Evolutionary conservation across 2,797 vertebrate species (phyloP), one percentile per base, ranked within the genome.

Genomic region (Gallinago solitaria): DNA sequence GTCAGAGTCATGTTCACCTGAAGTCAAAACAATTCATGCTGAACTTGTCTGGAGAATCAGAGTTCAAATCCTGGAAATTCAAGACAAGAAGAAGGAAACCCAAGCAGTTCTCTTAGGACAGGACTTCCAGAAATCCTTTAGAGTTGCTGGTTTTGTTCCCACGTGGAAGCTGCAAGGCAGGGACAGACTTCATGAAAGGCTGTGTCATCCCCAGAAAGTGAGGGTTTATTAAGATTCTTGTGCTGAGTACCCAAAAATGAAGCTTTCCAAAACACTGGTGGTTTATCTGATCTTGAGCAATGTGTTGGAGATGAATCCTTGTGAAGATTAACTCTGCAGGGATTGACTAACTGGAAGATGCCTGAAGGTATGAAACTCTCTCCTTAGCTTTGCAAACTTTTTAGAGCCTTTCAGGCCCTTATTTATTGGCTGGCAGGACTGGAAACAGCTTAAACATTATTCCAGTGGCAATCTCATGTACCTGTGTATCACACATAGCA

Each of bases 161-260:
- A 10, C 0, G 2, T 18, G 25, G 17, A 27, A 74, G 67, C 25
- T 24, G 2, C 11, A 8, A 30, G 16, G 30, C 5, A 28, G 11
- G 12, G 30, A 43, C 2, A 83, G 48, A n/a, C 5, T 77, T 80
- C 5, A 43, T n/a, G 54, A 57, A 60, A 77, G 20, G 1, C 32
- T 32, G 24, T 51, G 11, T 59, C 15, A 48, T 37, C 2, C 2
- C 4, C 30, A 54, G 50, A 69, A 87, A 43, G 17, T 61, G 10
- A 57, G 8, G 3, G 3, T 83, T 83, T 68, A 12, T 60, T 32
- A 47, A 70, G 74, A 53, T 56, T 84, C 28, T 73, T 63, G 19
- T 9, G 2, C 28, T 60, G n/a, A 43, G 15, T 12, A 69, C 5
- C 41, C 45, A 57, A 47, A 91, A 57, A 8, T 9, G 20, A 87